Conservation (phyloP, 2,888 invertebrate species). For the Theretra japonica region DNA sequence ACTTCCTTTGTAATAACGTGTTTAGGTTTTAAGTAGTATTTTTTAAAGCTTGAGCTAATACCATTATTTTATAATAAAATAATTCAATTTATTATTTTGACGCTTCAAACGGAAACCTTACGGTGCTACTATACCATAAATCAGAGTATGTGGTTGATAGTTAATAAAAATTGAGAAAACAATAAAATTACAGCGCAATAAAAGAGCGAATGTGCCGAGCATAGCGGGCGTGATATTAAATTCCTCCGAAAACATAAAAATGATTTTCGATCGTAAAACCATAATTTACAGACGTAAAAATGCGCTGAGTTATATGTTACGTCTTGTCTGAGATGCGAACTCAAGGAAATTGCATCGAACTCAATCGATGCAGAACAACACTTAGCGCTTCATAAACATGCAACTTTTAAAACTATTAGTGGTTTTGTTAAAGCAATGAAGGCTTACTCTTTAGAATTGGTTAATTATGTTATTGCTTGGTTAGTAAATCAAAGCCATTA, state of each 20-base stretch:
- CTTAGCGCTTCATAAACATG: neutral
- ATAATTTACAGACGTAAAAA: slow-evolving; percentile 86
- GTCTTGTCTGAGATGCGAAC: slow-evolving; percentile 56
- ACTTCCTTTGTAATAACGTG: slow-evolving; percentile 57
- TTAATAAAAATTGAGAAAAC: slow-evolving; percentile 85
- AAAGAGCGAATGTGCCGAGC: slow-evolving; percentile 81
- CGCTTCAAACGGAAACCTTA: slow-evolving; percentile 58
- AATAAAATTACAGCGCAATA: slow-evolving; percentile 84
- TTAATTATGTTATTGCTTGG: too few relatives aligned
- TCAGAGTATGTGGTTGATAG: slow-evolving; percentile 80
- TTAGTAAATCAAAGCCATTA: too few relatives aligned
- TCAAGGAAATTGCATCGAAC: slow-evolving; percentile 49
- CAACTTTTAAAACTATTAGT: neutral
- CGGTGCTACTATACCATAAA: slow-evolving; percentile 63
- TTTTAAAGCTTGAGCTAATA: slow-evolving; percentile 28
- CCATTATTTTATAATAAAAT: slow-evolving; percentile 2
- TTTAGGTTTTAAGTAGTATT: slow-evolving; percentile 43
- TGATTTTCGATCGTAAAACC: slow-evolving; percentile 85
- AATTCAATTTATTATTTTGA: slow-evolving; percentile 33
- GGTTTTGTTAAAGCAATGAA: neutral
- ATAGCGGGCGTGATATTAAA: slow-evolving; percentile 84
- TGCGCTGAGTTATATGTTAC: slow-evolving; percentile 80
- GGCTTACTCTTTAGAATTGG: too few relatives aligned
- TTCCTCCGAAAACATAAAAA: slow-evolving; percentile 84
- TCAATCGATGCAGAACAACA: slow-evolving; percentile 23